phyloP scores from a whole-genome alignment of 2,113 vertebrate genomes.

The Ptyas mucosa region DNA sequence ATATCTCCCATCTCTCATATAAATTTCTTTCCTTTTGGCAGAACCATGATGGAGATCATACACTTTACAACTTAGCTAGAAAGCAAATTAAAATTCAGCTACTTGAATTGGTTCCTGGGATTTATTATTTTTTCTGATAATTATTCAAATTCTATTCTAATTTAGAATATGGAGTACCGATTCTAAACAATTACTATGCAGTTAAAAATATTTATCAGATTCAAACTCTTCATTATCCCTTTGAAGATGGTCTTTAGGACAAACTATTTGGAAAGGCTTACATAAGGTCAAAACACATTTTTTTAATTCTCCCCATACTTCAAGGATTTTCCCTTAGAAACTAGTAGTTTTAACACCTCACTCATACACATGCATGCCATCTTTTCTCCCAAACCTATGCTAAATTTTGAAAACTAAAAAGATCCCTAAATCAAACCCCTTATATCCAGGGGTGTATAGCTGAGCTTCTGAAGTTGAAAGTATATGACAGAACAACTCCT shows the following conservation, averaged over 20 bases:
- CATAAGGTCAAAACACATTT: background rate
- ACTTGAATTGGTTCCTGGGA: constrained; percentile 14
- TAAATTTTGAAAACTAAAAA: background rate
- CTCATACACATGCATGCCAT: background rate
- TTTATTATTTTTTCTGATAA: constrained; percentile 12
- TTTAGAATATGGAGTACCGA: constrained; percentile 13
- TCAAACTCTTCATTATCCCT: background rate
- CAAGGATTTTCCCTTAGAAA: background rate
- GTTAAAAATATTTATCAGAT: background rate
- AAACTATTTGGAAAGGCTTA: background rate
- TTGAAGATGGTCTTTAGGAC: background rate
- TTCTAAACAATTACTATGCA: constrained; percentile 10
- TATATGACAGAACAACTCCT: background rate
- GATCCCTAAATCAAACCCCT: no score
- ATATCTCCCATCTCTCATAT: background rate
- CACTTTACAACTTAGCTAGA: background rate
- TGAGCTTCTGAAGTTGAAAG: background rate
- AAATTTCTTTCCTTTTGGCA: background rate
- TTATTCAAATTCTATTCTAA: constrained; percentile 2
- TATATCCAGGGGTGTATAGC: background rate
- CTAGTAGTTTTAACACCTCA: background rate
- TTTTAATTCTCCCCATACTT: background rate
- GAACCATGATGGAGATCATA: background rate
- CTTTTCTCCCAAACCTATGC: background rate
- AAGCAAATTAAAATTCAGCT: background rate